Percentiles rank a stretch among this genome's conserved stretches.
These are phyloP conservation scores for Lasiurus borealis DNA, from an alignment of 2,113 vertebrate genomes.

Conservation along the genomic window DNA sequence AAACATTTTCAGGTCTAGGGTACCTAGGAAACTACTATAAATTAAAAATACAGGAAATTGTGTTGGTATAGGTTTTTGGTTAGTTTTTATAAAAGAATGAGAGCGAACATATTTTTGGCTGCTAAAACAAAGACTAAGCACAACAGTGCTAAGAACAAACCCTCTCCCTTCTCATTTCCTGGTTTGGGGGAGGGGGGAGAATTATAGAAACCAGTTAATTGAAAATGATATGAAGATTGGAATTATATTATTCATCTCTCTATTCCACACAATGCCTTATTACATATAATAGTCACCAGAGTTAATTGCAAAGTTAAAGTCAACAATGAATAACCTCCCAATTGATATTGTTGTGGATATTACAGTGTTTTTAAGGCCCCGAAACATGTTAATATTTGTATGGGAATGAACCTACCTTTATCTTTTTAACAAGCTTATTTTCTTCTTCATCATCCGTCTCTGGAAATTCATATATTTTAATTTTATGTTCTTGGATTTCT, in stretches of 20 bases:
- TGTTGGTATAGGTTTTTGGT: not conserved
- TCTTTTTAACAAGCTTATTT: constrained; percentile 98
- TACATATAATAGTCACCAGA: not conserved
- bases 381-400: not conserved
- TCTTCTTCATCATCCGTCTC: constrained; percentile 99
- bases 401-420: constrained; percentile 90
- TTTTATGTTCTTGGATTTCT: constrained; percentile 99
- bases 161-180: not conserved
- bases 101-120: constrained; percentile 4
- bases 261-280: not conserved
- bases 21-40: constrained; percentile 18
- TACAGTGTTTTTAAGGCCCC: not conserved
- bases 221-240: not conserved
- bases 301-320: constrained; percentile 52
- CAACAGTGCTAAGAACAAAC: not conserved
- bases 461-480: constrained; percentile 99
- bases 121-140: constrained; percentile 42
- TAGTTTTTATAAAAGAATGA: not conserved
- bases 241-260: not conserved
- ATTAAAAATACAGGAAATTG: constrained; percentile 53
- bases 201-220: constrained; percentile 12
- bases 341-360: not conserved
- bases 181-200: not conserved
- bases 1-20: not conserved
- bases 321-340: not conserved